These are phyloP conservation scores for Dryobotodes eremita DNA, from an alignment of 2,888 invertebrate genomes.

Conservation along the genomic window DNA sequence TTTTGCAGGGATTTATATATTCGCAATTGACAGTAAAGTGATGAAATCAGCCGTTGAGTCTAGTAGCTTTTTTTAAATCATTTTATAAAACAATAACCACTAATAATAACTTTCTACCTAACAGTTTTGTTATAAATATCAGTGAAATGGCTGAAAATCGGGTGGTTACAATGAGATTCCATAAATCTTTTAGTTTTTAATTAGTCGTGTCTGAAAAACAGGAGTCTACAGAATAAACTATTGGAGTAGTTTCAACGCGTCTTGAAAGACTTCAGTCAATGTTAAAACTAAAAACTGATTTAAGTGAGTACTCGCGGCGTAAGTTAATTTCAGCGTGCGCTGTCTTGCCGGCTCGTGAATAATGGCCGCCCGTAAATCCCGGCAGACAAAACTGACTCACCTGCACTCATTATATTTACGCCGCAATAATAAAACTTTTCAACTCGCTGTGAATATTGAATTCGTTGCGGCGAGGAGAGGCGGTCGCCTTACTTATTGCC, in stretches of 20 bases:
- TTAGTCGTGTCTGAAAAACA: background rate
- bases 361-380: slow-evolving; percentile 85
- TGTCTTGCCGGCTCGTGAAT: slow-evolving; percentile 80
- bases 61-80: background rate
- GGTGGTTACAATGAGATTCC: background rate
- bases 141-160: no score
- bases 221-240: background rate
- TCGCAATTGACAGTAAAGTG: background rate
- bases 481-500: slow-evolving; percentile 89
- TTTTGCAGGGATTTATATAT: no score
- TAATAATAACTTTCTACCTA: no score
- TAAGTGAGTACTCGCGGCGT: slow-evolving; percentile 75
- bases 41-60: background rate
- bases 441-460: slow-evolving; percentile 89
- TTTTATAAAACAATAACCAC: no score
- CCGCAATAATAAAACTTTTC: slow-evolving; percentile 90
- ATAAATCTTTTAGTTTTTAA: background rate
- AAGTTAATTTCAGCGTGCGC: slow-evolving; percentile 80
- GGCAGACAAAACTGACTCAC: slow-evolving; percentile 87
- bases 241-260: slow-evolving; percentile 42
- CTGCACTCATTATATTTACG: slow-evolving; percentile 90
- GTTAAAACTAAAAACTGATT: slow-evolving; percentile 81
- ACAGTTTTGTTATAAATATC: background rate
- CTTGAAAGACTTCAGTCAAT: slow-evolving; percentile 68
- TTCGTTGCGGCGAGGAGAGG: slow-evolving; percentile 85